Evolutionary conservation across 2,888 invertebrate genomes (phyloP).

Genomic region (Synergus umbraculus): DNA sequence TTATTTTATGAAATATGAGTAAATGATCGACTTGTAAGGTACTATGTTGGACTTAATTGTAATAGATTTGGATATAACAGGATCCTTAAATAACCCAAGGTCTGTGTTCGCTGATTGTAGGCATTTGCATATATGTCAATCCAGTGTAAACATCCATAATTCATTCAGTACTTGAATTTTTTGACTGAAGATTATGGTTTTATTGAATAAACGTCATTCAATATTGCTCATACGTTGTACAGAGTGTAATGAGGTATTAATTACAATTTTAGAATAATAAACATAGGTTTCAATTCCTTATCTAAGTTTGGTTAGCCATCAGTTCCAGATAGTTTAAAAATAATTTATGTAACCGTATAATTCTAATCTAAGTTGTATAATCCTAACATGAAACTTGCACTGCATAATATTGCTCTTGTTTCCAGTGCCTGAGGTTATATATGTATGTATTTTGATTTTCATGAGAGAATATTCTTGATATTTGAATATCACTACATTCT

Average conservation of each 20-base stretch:
- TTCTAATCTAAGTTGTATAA: not conserved
- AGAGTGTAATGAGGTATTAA: not conserved
- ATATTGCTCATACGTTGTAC: not conserved
- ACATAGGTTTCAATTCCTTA: not conserved
- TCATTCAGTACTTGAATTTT: no score
- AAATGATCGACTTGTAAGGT: not conserved
- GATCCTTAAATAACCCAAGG: not conserved
- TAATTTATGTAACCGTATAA: not conserved
- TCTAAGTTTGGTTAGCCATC: not conserved
- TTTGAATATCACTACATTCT: not conserved
- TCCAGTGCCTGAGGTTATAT: not conserved
- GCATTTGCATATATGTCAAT: not conserved
- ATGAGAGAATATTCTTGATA: not conserved
- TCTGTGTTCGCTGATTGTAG: not conserved
- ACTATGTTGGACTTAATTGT: not conserved
- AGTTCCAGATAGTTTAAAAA: not conserved
- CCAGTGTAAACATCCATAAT: no score
- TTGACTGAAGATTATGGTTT: no score
- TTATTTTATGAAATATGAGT: constrained; percentile 12
- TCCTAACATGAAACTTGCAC: not conserved
- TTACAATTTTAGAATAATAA: not conserved
- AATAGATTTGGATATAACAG: not conserved
- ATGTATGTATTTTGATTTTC: not conserved
- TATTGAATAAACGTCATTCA: no score
- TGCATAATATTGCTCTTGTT: not conserved